Evolutionary conservation across 2,113 vertebrate genomes (phyloP), one percentile per base, ranked within the genome.

Genomic region (Cyphomyrus discorhynchus): DNA sequence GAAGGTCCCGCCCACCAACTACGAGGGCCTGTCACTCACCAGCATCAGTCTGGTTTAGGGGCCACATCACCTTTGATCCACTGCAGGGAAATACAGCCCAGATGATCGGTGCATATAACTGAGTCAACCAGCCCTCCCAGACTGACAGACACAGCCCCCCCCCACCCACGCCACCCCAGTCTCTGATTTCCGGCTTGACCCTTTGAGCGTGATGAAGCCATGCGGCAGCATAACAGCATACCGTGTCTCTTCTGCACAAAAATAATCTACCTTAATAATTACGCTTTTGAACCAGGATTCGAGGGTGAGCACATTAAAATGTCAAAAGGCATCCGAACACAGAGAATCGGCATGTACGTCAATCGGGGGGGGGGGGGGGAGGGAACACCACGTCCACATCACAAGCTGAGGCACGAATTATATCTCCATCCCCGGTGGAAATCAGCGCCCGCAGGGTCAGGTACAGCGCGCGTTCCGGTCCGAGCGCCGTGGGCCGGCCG

Each of bases 271-370:
- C 47, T 89, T 35, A 11, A 52, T n/a, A 70, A 31, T 39, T 17
- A 39, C 1, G 21, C 80, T 47, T 52, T 83, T 21, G 35, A 88
- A 77, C 24, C 62, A 86, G 9, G 46, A 39, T 56, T 45, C 7
- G 24, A 15, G 58, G 88, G 49, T 45, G 31, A 47, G 0, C 0
- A 10, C 31, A 9, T 90, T 45, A 62, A 82, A 77, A 90, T 82
- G 89, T 88, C 91, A 92, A 84, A 74, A 89, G 83, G 49, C 47
- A 56, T 90, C 85, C 6, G 39, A 58, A 39, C 62, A 13, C 19
- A 50, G 24, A 82, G 21, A 49, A 27, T 8, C 39, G 86, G 31
- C 35, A 11, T 56, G 27, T 31, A 50, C 15, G 74, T 52, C 74
- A 74, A 92, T 84, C 91, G 31, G 11, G 27, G 66, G 24, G 24